A percentile compares a stretch with the other conserved stretches of the same genome.
Conservation (phyloP, 92 coral and sea anemone species). For the Phenganax marumi region DNA sequence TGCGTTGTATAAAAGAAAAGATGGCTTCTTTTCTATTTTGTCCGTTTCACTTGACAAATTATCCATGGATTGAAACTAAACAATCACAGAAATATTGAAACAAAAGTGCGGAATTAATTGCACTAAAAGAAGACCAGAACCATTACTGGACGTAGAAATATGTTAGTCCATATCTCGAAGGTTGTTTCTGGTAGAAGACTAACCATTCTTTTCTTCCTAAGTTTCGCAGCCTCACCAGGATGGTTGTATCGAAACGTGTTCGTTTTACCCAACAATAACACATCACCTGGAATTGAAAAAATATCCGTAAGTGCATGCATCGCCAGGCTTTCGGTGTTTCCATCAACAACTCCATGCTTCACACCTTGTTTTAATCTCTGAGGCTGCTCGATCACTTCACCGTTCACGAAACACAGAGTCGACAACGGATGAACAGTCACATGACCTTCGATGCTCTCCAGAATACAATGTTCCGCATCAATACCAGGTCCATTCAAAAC, state of each 20-base stretch:
- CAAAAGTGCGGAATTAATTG: not conserved
- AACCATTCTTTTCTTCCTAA: conserved; percentile 89
- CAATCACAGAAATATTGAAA: not conserved
- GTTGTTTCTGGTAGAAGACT: conserved; percentile 28
- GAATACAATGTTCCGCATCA: conserved; percentile 84
- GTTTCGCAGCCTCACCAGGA: conserved; percentile 98
- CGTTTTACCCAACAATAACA: conserved; percentile 86
- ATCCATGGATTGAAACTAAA: conserved; percentile 89
- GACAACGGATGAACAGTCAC: conserved; percentile 81
- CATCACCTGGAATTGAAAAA: conserved; percentile 65
- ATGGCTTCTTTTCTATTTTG: conserved; percentile 80
- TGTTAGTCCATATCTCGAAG: not conserved
- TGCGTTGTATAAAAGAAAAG: conserved; percentile 93
- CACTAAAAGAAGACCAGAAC: conserved; percentile 1
- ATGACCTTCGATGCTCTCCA: conserved; percentile 90
- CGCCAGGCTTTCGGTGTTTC: no score
- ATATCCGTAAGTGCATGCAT: no score
- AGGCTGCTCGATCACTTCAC: conserved; percentile 68
- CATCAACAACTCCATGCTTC: no score
- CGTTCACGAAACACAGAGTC: conserved; percentile 75
- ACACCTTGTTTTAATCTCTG: conserved; percentile 81
- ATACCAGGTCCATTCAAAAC: conserved; percentile 93
- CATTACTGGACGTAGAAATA: not conserved
- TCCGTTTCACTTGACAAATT: conserved; percentile 75
- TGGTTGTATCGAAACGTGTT: conserved; percentile 95